These are phyloP conservation scores for Petrocephalus microphthalmus DNA, from an alignment of 2,113 vertebrate species.

Conservation along the genomic window DNA sequence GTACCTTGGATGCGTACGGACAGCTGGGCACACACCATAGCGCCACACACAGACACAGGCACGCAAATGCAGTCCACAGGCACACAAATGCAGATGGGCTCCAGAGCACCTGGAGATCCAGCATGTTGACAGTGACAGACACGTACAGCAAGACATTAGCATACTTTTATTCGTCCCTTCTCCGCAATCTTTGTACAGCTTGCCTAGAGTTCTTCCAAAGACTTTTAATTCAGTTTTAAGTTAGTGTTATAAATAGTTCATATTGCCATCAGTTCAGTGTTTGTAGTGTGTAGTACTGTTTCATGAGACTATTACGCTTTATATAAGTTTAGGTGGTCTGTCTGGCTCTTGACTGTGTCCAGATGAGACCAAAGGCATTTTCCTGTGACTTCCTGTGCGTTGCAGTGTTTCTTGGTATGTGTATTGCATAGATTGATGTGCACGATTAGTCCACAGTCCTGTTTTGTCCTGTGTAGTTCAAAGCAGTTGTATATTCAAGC, in stretches of 20 bases:
- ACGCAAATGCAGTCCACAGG: background rate
- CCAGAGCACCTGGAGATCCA: background rate
- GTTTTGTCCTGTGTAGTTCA: background rate
- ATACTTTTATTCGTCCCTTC: background rate
- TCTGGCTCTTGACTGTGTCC: background rate
- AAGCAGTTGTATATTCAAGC: background rate
- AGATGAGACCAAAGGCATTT: background rate
- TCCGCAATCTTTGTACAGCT: background rate
- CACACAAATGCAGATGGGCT: background rate
- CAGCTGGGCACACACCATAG: conserved; percentile 20
- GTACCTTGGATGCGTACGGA: background rate
- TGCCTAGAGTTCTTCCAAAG: background rate
- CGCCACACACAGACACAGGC: background rate
- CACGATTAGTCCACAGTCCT: background rate
- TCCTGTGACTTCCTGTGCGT: background rate
- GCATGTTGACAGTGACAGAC: background rate
- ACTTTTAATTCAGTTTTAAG: background rate
- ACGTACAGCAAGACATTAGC: background rate
- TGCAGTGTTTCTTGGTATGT: background rate
- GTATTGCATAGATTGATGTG: background rate
- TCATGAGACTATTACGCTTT: background rate
- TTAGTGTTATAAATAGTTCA: background rate
- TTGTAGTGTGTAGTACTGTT: background rate
- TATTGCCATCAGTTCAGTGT: background rate
- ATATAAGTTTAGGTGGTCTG: background rate